phyloP scores from a whole-genome alignment of 37 sponge, comb jelly and placozoan species.

The Mnemiopsis leidyi region DNA sequence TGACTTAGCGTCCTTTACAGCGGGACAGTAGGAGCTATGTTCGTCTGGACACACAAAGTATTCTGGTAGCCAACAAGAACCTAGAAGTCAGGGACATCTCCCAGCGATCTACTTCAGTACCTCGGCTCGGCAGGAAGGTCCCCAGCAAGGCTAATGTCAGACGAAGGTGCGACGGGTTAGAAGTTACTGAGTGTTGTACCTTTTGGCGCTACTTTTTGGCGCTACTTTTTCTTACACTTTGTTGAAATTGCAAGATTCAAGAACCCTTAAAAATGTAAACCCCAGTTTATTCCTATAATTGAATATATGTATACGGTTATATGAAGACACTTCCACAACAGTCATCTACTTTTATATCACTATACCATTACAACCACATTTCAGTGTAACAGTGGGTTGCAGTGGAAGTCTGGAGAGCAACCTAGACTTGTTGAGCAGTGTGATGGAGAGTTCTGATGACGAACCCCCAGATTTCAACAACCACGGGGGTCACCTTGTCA shows the following conservation, averaged over 20 bases:
- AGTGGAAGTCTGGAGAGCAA: constrained; percentile 50
- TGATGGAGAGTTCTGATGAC: neutral
- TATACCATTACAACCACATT: neutral
- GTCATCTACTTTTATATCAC: too few relatives aligned
- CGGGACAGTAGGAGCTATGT: constrained; percentile 30
- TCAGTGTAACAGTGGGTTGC: neutral
- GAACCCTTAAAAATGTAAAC: too few relatives aligned
- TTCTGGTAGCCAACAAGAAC: constrained; percentile 25
- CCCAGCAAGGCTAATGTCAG: neutral
- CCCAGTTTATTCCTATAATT: too few relatives aligned
- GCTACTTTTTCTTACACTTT: too few relatives aligned
- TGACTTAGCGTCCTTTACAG: neutral
- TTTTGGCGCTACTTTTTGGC: too few relatives aligned
- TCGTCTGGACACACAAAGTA: neutral
- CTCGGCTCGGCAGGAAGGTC: neutral
- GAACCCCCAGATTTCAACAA: neutral
- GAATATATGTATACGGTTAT: too few relatives aligned
- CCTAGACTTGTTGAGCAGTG: constrained; percentile 16
- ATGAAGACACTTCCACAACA: too few relatives aligned
- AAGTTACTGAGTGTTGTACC: too few relatives aligned
- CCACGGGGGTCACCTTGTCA: neutral
- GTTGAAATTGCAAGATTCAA: too few relatives aligned
- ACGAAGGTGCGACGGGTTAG: neutral
- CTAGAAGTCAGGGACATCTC: constrained; percentile 38
- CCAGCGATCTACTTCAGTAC: constrained; percentile 4